Evolutionary conservation across 2,113 vertebrate genomes (phyloP), one percentile per base, ranked within the genome.

Genomic region (Sakesphorus luctuosus): DNA sequence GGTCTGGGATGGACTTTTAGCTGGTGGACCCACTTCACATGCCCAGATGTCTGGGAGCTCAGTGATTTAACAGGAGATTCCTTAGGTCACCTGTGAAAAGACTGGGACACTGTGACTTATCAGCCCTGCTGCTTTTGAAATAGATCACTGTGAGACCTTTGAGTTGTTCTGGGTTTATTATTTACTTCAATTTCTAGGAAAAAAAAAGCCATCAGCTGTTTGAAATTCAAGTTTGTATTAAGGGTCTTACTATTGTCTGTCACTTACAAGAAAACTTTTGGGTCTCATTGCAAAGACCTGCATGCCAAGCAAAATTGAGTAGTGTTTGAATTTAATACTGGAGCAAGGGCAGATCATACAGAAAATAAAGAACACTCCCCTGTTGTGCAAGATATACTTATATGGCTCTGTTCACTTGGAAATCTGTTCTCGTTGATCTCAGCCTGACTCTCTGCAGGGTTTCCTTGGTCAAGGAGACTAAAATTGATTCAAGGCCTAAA

Each of bases 401-500:
- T 96, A 96, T 94, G 96, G 95, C 61, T 96, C 75, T 94, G 79
- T 87, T 95, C 89, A 28, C 76, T 94, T 67, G 93, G 83, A 94
- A 95, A 84, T 95, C 89, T 94, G 62, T 46, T 88, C 96, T 95
- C 79, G 44, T 94, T 96, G 96, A 95, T 95, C 94, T 96, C 86
- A 92, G 93, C 75, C 93, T 96, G 80, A 81, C 79, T 96, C 93
- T 94, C 93, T 49, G 89, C 72, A 78, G 82, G 91, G 84, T 96
- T 97, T 92, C 78, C 90, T 88, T 96, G 92, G 93, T 96, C 97
- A 96, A 95, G 91, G 84, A 84, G 89, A 82, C 93, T 95, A 40
- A 97, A 96, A 96, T 97, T 96, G 89, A 86, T 97, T 97, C 96
- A 95, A 96, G 96, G 33, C 94, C 93, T 78, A 87, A 89, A 94